Evolutionary conservation across 2,797 vertebrate genomes (phyloP), one percentile per base, ranked within the genome.

Genomic region (Anomalospiza imberbis): DNA sequence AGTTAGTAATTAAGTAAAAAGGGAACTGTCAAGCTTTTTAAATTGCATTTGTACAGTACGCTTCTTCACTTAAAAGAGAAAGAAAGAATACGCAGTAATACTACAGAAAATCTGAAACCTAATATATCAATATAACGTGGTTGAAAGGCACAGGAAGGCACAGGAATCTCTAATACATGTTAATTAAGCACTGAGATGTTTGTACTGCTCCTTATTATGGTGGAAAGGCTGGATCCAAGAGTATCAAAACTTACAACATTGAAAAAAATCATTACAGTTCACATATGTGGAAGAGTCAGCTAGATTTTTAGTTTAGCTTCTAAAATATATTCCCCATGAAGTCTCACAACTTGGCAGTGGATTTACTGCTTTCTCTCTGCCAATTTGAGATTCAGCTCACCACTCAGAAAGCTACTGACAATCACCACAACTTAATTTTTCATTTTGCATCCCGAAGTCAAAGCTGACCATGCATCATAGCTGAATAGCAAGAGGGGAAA

Each of bases 211-310:
- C 68, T 92, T 80, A 77, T 73, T 83, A 92, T 10, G 19, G 55
- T 42, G 36, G 67, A 93, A 95, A 44, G 38, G 65, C 31, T 70
- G 61, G 19, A 95, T 80, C 66, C 68, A 93, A 74, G 60, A 88
- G 74, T 81, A 73, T 89, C 85, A 95, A 92, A 96, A 91, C 60
- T 74, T 85, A 72, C 45, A 92, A 91, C 36, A 72, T 1, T 44
- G 58, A 83, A 95, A 96, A 94, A 94, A 91, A 65, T 60, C 11
- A 18, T 72, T 71, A 95, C 53, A 93, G 48, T 81, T 95, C 51
- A 67, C 45, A 55, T 50, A 71, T 82, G 79, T 80, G 87, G 89
- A 96, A 72, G 28, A 68, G 61, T 81, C 80, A 83, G 44, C 66
- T 82, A 42, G 45, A 87, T 86, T 89, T 86, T 89, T 79, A 82